phyloP scores from a whole-genome alignment of 2,113 vertebrate species.

The Rhodinocichla rosea region DNA sequence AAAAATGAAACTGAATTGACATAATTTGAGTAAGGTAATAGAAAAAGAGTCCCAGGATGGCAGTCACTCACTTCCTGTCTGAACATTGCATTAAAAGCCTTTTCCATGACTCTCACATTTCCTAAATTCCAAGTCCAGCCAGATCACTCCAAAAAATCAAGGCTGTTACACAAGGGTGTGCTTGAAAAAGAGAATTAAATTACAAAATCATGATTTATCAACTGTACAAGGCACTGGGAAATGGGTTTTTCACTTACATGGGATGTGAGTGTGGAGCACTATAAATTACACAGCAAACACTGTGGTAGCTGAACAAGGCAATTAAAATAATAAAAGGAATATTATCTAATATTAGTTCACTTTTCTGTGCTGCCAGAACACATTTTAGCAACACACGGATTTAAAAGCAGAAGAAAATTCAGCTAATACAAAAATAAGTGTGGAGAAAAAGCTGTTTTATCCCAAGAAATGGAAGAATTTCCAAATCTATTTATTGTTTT shows the following conservation, averaged over 20 bases:
- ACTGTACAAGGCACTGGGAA: background rate
- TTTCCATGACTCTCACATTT: slow-evolving; percentile 36
- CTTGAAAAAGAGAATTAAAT: background rate
- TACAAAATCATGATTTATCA: slow-evolving; percentile 54
- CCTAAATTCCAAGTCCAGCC: slow-evolving; percentile 41
- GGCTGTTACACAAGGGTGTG: slow-evolving; percentile 43
- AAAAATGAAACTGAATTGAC: background rate
- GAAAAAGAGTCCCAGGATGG: background rate
- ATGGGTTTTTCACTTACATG: slow-evolving; percentile 25
- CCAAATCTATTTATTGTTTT: background rate
- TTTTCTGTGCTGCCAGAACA: background rate
- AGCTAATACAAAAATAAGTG: background rate
- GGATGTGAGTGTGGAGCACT: slow-evolving; percentile 17
- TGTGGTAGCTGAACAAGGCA: background rate
- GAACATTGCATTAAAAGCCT: background rate
- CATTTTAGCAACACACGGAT: background rate
- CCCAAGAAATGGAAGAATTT: background rate
- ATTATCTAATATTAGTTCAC: background rate
- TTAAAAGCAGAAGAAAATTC: background rate
- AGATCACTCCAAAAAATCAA: background rate
- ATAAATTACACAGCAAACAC: slow-evolving; percentile 28
- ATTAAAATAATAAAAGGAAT: background rate
- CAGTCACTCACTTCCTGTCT: slow-evolving; percentile 33
- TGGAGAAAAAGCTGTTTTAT: background rate
- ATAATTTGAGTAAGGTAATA: background rate